phyloP scores from a whole-genome alignment of 2,113 vertebrate genomes.

The Rhabdornis inornatus region DNA sequence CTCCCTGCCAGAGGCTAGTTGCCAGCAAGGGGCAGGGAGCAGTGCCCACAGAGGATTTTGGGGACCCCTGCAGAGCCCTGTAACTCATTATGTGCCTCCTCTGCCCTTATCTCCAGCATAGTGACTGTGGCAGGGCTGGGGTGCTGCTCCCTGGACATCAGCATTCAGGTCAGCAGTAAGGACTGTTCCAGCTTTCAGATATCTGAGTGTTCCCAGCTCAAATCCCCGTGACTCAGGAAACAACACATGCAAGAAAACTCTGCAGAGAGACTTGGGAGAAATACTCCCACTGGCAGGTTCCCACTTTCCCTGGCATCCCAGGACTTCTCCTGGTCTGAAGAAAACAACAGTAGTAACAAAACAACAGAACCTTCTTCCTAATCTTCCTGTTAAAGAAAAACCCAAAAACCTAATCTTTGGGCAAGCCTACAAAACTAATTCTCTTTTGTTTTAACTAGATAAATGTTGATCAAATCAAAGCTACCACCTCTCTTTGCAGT shows the following conservation, averaged over 20 bases:
- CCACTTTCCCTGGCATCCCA: not conserved
- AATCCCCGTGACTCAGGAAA: conserved; percentile 11
- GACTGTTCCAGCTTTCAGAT: conserved; percentile 6
- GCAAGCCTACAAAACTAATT: not conserved
- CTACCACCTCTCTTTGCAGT: not conserved
- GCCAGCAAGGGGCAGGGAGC: not conserved
- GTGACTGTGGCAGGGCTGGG: not conserved
- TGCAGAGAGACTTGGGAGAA: not conserved
- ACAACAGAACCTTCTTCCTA: not conserved
- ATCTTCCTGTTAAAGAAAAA: not conserved
- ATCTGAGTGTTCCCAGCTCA: not conserved
- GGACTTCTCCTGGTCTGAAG: not conserved
- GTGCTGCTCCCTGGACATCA: not conserved
- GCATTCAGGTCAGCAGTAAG: not conserved
- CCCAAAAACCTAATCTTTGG: not conserved
- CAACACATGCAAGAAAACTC: not conserved
- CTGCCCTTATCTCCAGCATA: not conserved
- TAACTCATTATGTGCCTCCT: not conserved
- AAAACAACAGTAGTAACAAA: not conserved
- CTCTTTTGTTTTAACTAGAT: not conserved
- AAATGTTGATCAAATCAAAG: not conserved
- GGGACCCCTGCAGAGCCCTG: not conserved
- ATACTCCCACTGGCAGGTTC: not conserved
- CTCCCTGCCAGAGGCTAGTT: not conserved
- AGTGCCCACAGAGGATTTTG: not conserved